phyloP scores from a whole-genome alignment of 2,113 vertebrate genomes.

The Otolemur garnettii region DNA sequence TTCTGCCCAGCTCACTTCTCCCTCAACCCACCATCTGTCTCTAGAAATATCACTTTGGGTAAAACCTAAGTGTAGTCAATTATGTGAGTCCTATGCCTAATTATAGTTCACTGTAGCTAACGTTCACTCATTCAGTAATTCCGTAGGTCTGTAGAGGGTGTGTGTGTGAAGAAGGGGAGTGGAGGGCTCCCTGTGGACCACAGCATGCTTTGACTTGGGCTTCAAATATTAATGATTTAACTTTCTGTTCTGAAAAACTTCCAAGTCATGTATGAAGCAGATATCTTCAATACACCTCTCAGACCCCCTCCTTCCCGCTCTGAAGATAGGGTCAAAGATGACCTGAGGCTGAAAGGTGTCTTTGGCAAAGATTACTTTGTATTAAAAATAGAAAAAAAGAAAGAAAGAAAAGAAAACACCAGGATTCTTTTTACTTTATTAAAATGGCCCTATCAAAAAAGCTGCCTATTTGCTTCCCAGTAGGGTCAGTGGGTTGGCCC shows the following conservation, averaged over 20 bases:
- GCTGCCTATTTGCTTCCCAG: background rate
- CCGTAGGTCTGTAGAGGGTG: background rate
- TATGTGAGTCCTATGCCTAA: background rate
- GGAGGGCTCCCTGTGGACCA: background rate
- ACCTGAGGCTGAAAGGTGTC: background rate
- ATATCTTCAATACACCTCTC: background rate
- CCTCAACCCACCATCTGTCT: background rate
- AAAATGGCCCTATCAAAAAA: background rate
- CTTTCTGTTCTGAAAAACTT: background rate
- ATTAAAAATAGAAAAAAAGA: background rate
- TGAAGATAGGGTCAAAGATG: background rate
- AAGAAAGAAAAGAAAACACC: background rate
- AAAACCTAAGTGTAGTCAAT: background rate
- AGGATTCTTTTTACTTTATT: background rate
- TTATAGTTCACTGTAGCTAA: background rate
- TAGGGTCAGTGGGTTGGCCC: rapidly evolving
- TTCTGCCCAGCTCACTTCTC: background rate
- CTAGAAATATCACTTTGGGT: background rate
- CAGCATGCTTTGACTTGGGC: background rate
- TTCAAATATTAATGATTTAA: background rate
- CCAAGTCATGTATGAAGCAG: background rate
- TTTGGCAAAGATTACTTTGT: background rate
- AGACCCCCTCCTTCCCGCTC: background rate
- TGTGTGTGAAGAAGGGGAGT: background rate
- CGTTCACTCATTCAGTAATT: background rate